A percentile compares a stretch with the other conserved stretches of the same genome.
phyloP scores from a whole-genome alignment of 2,797 vertebrate genomes.

The Urophycis tenuis region DNA sequence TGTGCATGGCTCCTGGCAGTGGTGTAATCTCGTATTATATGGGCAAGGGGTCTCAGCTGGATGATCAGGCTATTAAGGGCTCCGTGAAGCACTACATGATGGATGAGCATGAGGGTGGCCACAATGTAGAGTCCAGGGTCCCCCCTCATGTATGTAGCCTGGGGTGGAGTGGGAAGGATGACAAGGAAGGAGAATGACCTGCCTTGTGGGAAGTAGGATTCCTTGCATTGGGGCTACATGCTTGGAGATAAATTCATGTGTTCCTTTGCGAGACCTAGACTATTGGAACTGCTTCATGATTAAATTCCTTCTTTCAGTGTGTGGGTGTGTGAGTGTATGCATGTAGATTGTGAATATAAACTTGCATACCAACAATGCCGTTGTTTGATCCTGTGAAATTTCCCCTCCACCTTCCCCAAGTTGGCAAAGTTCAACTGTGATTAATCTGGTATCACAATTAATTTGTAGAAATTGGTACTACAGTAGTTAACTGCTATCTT shows the following conservation, averaged over 20 bases:
- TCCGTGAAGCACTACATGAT: conserved; percentile 34
- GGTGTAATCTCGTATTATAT: conserved; percentile 54
- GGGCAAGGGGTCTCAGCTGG: conserved; percentile 29
- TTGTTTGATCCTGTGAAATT: not conserved
- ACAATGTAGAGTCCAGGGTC: conserved; percentile 27
- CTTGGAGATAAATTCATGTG: too few species aligned
- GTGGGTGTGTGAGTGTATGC: too few species aligned
- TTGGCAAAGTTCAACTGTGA: not conserved
- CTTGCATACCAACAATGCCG: not conserved
- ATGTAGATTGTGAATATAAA: not conserved
- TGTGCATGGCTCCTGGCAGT: conserved; percentile 35
- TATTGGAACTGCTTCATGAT: too few species aligned
- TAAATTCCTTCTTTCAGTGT: too few species aligned
- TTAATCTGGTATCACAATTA: not conserved
- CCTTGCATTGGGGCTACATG: not conserved
- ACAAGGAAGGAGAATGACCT: conserved; percentile 9
- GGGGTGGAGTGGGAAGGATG: conserved; percentile 22
- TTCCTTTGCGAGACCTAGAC: too few species aligned
- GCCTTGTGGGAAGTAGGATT: not conserved
- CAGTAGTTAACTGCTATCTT: not conserved
- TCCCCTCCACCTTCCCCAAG: not conserved
- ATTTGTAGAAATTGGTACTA: not conserved
- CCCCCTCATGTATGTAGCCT: conserved; percentile 21
- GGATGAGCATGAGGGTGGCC: conserved; percentile 28
- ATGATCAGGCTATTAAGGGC: conserved; percentile 41